These are phyloP conservation scores for Peromyscus attwateri DNA, from an alignment of 2,797 vertebrate species.

Conservation along the genomic window DNA sequence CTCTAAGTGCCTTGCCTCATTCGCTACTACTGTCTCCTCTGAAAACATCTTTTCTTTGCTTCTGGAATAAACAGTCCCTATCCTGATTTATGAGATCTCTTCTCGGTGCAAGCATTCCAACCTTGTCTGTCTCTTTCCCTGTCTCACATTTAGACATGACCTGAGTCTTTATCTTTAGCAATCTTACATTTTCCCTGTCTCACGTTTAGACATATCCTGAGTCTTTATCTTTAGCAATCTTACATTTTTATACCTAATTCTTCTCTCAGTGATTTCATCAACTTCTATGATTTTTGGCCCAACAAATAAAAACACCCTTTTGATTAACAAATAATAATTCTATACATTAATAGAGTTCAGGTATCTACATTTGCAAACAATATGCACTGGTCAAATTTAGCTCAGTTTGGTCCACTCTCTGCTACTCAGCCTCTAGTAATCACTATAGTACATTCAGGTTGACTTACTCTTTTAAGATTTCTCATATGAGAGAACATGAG, in stretches of 20 bases:
- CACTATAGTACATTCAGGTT: background rate
- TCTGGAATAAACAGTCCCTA: background rate
- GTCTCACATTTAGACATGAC: background rate
- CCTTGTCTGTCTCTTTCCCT: background rate
- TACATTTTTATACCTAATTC: background rate
- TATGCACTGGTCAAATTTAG: background rate
- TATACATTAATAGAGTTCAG: background rate
- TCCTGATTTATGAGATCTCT: background rate
- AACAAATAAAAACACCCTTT: background rate
- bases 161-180: background rate
- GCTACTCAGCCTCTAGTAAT: background rate
- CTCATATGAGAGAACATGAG: background rate
- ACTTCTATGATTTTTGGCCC: background rate
- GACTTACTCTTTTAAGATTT: background rate
- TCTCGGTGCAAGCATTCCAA: background rate
- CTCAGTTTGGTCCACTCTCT: background rate
- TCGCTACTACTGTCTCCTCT: background rate
- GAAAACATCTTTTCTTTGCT: background rate
- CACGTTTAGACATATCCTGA: no score
- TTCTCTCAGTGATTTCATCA: background rate
- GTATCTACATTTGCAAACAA: background rate
- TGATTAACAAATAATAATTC: background rate
- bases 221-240: background rate
- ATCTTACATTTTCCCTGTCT: background rate
- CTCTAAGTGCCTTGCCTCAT: background rate